These are phyloP conservation scores for Ferdinandea cuprea DNA, from an alignment of 2,888 invertebrate genomes.

Conservation along the genomic window DNA sequence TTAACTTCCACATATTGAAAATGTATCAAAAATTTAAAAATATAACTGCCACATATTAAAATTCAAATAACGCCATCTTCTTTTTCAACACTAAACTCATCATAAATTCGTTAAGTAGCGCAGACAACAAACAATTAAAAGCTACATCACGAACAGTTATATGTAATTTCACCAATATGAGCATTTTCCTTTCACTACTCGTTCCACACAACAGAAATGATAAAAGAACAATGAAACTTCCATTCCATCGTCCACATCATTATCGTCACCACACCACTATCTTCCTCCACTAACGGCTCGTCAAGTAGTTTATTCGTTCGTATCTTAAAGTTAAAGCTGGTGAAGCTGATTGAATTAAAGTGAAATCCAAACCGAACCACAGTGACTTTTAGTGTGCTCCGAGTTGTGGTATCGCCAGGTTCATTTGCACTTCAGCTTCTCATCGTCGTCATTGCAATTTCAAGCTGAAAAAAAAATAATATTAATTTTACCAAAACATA, in stretches of 20 bases:
- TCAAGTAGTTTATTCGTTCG: not conserved
- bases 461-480: not conserved
- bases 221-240: conserved; percentile 14
- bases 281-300: not conserved
- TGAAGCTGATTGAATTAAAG: conserved; percentile 1
- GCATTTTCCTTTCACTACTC: not conserved
- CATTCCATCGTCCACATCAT: not conserved
- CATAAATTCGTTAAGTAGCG: no score
- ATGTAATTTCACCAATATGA: conserved; percentile 2
- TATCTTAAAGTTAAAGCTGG: conserved; percentile 16
- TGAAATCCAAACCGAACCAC: conserved; percentile 21
- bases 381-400: conserved; percentile 52
- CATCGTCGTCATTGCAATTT: not conserved
- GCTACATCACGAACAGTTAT: not conserved
- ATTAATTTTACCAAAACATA: conserved; percentile 21
- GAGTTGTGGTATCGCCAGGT: conserved; percentile 40
- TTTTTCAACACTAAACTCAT: no score
- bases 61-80: conserved; percentile 27
- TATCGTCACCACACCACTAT: not conserved
- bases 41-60: conserved; percentile 4
- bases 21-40: no score
- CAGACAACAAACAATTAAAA: not conserved
- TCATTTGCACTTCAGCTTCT: not conserved
- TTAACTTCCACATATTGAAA: no score
- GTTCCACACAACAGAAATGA: not conserved